A percentile compares a stretch with the other conserved stretches of the same genome.
These are phyloP conservation scores for Chironomus striatipennis DNA, from an alignment of 1,140 invertebrate genomes.

Conservation along the genomic window DNA sequence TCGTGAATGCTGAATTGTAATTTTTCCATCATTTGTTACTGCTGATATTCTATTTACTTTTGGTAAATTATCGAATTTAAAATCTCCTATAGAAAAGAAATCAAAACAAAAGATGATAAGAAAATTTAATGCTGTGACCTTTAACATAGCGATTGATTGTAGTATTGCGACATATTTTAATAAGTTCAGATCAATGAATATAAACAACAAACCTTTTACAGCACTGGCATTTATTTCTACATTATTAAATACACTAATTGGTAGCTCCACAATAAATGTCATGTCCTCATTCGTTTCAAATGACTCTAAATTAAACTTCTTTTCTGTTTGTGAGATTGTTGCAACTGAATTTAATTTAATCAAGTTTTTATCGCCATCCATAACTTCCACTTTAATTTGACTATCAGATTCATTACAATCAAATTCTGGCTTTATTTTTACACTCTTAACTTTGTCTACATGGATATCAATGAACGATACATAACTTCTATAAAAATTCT, in stretches of 20 bases:
- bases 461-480: background rate
- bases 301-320: background rate
- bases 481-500: background rate
- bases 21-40: background rate
- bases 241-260: background rate
- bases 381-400: background rate
- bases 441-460: background rate
- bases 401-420: background rate
- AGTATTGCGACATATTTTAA: too few relatives aligned
- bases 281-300: background rate
- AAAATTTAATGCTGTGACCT: background rate
- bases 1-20: background rate
- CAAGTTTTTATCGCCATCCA: background rate
- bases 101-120: background rate
- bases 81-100: background rate
- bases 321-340: background rate
- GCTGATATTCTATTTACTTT: background rate
- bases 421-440: background rate
- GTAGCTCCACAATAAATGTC: background rate
- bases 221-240: background rate
- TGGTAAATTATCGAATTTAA: background rate
- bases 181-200: background rate
- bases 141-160: too few relatives aligned
- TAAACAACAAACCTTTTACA: background rate
- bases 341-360: background rate